phyloP scores from a whole-genome alignment of 1,140 invertebrate species.

The Drosophila repletoides region DNA sequence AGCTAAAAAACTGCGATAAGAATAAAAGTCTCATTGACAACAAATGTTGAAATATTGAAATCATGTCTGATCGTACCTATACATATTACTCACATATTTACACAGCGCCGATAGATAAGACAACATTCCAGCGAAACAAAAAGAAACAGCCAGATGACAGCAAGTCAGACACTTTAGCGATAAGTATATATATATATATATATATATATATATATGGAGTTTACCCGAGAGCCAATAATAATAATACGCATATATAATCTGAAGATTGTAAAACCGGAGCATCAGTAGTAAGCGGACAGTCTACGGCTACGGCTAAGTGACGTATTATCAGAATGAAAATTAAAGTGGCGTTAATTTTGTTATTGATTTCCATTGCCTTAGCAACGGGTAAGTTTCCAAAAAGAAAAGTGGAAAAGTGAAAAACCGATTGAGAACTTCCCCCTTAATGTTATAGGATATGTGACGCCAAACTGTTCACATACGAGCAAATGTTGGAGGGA shows the following conservation, averaged over 20 bases:
- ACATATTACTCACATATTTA: too few species aligned
- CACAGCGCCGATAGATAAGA: too few species aligned
- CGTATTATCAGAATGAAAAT: conserved; percentile 25
- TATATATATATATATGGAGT: neutral
- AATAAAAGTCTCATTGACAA: conserved; percentile 2
- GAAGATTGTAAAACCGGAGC: neutral
- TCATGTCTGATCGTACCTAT: conserved; percentile 5
- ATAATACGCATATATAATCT: conserved; percentile 2
- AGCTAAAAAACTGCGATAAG: conserved; percentile 6
- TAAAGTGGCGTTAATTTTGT: conserved; percentile 3
- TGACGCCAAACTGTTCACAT: conserved; percentile 24
- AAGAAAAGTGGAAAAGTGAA: neutral
- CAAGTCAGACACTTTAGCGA: neutral
- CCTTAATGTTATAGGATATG: conserved; percentile 11
- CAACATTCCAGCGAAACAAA: neutral
- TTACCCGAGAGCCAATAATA: neutral
- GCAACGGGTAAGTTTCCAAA: conserved; percentile 21
- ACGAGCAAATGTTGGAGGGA: conserved; percentile 37
- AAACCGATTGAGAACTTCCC: neutral
- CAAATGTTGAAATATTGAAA: neutral
- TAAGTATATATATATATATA: neutral
- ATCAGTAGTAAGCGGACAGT: conserved; percentile 14
- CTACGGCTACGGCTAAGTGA: neutral
- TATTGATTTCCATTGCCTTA: neutral
- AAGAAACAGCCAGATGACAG: neutral